phyloP scores from a whole-genome alignment of 2,888 invertebrate genomes.

The Oegoconia quadripuncta region DNA sequence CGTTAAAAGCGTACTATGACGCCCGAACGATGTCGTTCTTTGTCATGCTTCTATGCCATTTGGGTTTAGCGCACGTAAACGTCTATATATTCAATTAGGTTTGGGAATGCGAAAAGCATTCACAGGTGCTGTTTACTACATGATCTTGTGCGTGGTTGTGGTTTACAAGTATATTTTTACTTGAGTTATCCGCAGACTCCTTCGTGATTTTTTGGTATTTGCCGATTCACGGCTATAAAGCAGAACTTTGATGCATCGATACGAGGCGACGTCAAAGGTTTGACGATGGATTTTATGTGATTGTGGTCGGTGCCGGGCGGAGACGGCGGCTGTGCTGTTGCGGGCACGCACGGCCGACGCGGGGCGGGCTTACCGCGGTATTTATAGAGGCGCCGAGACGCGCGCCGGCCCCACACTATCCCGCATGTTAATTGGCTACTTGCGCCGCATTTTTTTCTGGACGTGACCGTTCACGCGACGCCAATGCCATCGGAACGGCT shows the following conservation, averaged over 20 bases:
- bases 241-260: slow-evolving; percentile 36
- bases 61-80: not conserved
- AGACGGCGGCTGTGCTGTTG: slow-evolving; percentile 46
- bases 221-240: slow-evolving; percentile 34
- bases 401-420: slow-evolving; percentile 56
- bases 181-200: slow-evolving; percentile 22
- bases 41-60: slow-evolving; percentile 9
- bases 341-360: slow-evolving; percentile 24
- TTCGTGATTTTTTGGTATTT: slow-evolving; percentile 25
- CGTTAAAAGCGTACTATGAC: slow-evolving; percentile 20
- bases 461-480: slow-evolving; percentile 60
- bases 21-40: slow-evolving; percentile 9
- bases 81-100: no score
- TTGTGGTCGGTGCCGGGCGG: slow-evolving; percentile 44
- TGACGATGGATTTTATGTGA: slow-evolving; percentile 48
- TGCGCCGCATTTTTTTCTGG: slow-evolving; percentile 69
- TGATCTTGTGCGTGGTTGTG: no score
- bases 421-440: slow-evolving; percentile 72
- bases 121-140: not conserved
- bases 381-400: slow-evolving; percentile 74
- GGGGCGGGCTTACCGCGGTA: slow-evolving; percentile 42
- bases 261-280: slow-evolving; percentile 41
- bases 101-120: no score
- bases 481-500: slow-evolving; percentile 60
- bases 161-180: slow-evolving; percentile 5